Evolutionary conservation across 2,888 invertebrate species (phyloP).

Genomic region (Pemphredon lugubris): DNA sequence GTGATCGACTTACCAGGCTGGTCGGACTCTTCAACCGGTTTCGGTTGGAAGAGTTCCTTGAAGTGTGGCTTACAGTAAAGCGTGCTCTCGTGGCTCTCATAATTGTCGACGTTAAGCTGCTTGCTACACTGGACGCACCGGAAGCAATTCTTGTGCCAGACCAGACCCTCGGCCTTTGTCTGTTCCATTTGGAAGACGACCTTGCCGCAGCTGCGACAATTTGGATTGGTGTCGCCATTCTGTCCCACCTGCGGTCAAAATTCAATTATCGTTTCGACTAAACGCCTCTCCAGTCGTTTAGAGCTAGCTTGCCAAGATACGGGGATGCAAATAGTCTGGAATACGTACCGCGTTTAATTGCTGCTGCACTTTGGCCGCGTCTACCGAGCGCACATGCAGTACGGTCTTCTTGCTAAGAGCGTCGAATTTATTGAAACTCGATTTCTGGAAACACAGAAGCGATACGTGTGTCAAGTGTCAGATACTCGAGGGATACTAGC

Average conservation of each 20-base stretch:
- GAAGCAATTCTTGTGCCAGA: conserved; percentile 98
- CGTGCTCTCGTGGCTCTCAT: conserved; percentile 94
- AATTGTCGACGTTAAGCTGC: conserved; percentile 95
- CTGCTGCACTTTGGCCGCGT: conserved; percentile 86
- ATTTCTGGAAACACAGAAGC: conserved; percentile 84
- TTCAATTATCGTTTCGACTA: conserved; percentile 18
- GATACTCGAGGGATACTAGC: not conserved
- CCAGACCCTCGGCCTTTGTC: conserved; percentile 93
- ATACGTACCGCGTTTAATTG: conserved; percentile 86
- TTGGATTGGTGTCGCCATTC: conserved; percentile 83
- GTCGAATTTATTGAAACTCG: conserved; percentile 90
- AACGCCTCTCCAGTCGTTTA: not conserved
- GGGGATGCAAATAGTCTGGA: no score
- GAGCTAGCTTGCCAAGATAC: not conserved
- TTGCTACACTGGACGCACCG: conserved; percentile 96
- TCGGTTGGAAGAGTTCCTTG: conserved; percentile 95
- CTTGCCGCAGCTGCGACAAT: conserved; percentile 92
- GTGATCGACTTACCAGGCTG: conserved; percentile 84
- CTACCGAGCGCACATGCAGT: conserved; percentile 86
- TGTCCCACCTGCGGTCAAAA: conserved; percentile 75
- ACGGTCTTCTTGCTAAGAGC: conserved; percentile 86
- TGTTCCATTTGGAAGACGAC: conserved; percentile 98
- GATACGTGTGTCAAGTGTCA: conserved; percentile 8
- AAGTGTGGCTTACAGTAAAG: conserved; percentile 97
- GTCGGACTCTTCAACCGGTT: conserved; percentile 89